Conservation (phyloP, 2,888 invertebrate species). For the Drosophila dives region DNA sequence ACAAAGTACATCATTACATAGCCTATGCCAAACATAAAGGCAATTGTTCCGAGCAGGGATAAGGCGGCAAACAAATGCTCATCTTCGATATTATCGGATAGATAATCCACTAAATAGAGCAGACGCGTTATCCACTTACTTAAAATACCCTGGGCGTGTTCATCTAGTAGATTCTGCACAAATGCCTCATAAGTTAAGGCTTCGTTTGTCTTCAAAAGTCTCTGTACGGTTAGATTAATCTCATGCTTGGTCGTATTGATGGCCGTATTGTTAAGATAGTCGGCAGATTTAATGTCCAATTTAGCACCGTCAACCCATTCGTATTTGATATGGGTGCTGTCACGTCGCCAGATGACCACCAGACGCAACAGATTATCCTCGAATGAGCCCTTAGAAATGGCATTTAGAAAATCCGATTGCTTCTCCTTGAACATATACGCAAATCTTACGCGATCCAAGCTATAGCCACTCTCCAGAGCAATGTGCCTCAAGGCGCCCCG, state of each 20-base stretch:
- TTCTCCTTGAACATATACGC: slow-evolving; percentile 92
- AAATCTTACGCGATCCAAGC: slow-evolving; percentile 90
- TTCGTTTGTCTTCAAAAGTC: slow-evolving; percentile 90
- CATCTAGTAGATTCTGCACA: slow-evolving; percentile 92
- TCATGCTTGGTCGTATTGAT: slow-evolving; percentile 90
- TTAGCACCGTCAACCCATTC: slow-evolving; percentile 90
- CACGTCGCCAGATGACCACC: slow-evolving; percentile 95
- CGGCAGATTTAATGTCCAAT: slow-evolving; percentile 79
- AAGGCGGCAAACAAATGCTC: slow-evolving; percentile 92
- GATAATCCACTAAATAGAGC: slow-evolving; percentile 89
- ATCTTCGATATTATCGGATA: slow-evolving; percentile 90
- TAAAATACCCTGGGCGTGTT: slow-evolving; percentile 90
- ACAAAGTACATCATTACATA: slow-evolving; percentile 94
- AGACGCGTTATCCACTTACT: slow-evolving; percentile 89
- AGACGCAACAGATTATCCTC: slow-evolving; percentile 90
- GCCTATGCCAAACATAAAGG: slow-evolving; percentile 91
- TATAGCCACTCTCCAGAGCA: slow-evolving; percentile 89
- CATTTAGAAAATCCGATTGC: slow-evolving; percentile 92
- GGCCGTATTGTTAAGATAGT: slow-evolving; percentile 84
- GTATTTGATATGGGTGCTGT: slow-evolving; percentile 93
- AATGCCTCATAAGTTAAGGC: slow-evolving; percentile 91
- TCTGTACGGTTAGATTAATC: slow-evolving; percentile 89
- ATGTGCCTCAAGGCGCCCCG: slow-evolving; percentile 90
- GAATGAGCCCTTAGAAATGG: slow-evolving; percentile 86
- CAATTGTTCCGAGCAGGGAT: slow-evolving; percentile 91